Percentiles rank a stretch among this genome's conserved stretches.
phyloP scores from a whole-genome alignment of 2,113 vertebrate genomes.

The Lichenostomus cassidix region DNA sequence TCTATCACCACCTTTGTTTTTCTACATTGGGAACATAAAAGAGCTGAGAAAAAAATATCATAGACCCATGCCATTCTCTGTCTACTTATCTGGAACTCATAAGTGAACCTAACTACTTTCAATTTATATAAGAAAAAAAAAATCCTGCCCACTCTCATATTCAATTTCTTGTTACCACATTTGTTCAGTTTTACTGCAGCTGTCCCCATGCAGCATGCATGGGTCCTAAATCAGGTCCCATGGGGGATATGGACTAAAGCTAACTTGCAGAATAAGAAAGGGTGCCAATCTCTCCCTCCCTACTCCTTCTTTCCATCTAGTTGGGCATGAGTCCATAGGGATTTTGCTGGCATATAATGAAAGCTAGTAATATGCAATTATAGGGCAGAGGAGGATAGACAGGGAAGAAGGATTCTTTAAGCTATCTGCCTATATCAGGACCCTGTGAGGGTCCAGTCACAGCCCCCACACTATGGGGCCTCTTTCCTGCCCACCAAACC shows the following conservation, averaged over 20 bases:
- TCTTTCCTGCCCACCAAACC: neutral
- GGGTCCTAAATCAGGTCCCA: neutral
- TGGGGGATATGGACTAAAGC: neutral
- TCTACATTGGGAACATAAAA: neutral
- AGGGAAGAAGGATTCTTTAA: neutral
- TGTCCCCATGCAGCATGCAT: neutral
- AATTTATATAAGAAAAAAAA: neutral
- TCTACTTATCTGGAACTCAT: neutral
- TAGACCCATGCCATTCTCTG: neutral
- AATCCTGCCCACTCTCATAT: neutral
- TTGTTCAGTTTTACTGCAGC: neutral
- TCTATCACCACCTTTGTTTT: neutral
- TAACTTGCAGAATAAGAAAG: neutral
- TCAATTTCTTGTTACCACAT: neutral
- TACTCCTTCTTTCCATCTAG: neutral
- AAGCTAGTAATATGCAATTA: neutral
- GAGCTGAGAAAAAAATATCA: neutral
- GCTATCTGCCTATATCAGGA: neutral
- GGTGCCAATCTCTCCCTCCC: neutral
- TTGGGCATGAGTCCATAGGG: neutral
- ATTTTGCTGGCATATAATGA: neutral
- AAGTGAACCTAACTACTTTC: neutral
- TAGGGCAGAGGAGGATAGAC: neutral
- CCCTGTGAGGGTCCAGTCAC: neutral
- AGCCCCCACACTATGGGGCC: fast-evolving